Percentiles rank a stretch among this genome's conserved stretches.
These are phyloP conservation scores for Alectoris magna DNA, from an alignment of 2,797 vertebrate genomes.

Conservation along the genomic window DNA sequence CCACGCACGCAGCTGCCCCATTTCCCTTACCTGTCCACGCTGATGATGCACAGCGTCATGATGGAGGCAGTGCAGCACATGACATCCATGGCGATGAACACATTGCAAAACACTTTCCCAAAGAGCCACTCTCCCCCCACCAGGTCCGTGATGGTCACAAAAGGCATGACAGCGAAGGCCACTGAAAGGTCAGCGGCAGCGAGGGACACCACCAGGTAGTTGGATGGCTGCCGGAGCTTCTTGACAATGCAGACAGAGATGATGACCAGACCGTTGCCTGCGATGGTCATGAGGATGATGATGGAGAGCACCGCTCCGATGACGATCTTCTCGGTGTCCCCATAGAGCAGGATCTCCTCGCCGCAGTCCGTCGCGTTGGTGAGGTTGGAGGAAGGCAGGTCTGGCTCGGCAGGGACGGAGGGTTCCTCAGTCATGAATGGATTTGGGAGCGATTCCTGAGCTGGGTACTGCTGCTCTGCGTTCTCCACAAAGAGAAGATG, in stretches of 20 bases:
- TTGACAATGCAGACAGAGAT: conserved; percentile 81
- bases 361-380: conserved; percentile 73
- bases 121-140: conserved; percentile 81
- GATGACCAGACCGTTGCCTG: conserved; percentile 77
- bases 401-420: conserved; percentile 40
- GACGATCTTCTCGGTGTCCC: conserved; percentile 77
- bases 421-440: conserved; percentile 76
- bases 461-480: conserved; percentile 24
- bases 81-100: conserved; percentile 82
- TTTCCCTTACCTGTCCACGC: conserved; percentile 78
- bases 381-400: conserved; percentile 55
- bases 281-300: conserved; percentile 78
- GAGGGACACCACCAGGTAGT: conserved; percentile 80
- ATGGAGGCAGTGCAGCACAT: conserved; percentile 82
- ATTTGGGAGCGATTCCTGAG: conserved; percentile 21
- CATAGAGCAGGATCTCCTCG: conserved; percentile 79
- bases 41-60: conserved; percentile 82
- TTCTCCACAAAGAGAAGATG: conserved; percentile 57
- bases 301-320: conserved; percentile 77
- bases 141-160: conserved; percentile 80
- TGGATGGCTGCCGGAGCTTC: conserved; percentile 80
- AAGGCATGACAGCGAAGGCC: conserved; percentile 80
- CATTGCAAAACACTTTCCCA: conserved; percentile 81
- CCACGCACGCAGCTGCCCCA: accelerated
- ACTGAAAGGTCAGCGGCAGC: conserved; percentile 78